These are phyloP conservation scores for Montifringilla adamsi DNA, from an alignment of 2,113 vertebrate genomes.

Conservation along the genomic window DNA sequence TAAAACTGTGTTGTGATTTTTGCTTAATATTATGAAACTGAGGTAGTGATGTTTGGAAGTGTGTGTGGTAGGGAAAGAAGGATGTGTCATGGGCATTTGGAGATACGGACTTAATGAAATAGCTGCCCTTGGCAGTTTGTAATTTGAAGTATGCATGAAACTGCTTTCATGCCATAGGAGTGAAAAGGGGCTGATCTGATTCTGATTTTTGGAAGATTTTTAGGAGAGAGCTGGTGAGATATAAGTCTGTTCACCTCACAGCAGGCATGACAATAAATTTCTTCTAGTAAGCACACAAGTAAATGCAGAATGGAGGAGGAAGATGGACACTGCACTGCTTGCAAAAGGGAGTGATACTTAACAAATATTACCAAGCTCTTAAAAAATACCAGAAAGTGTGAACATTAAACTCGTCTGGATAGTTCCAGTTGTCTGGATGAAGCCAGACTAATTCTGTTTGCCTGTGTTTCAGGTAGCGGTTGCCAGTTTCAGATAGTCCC, in stretches of 20 bases:
- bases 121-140: background rate
- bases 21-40: background rate
- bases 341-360: background rate
- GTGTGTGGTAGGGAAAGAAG: background rate
- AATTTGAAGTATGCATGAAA: background rate
- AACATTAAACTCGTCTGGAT: background rate
- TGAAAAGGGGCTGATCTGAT: background rate
- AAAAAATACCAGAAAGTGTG: background rate
- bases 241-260: background rate
- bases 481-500: background rate
- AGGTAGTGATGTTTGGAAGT: background rate
- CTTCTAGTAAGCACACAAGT: background rate
- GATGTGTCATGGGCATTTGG: background rate
- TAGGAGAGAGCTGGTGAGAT: background rate
- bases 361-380: background rate
- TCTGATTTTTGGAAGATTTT: background rate
- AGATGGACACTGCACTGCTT: background rate
- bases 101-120: background rate
- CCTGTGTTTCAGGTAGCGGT: background rate
- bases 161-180: background rate
- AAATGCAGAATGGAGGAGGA: background rate
- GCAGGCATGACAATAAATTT: background rate
- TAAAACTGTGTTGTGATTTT: background rate
- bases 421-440: background rate
- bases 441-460: background rate